Evolutionary conservation across 2,888 invertebrate genomes (phyloP).

Genomic region (Eupsilia transversa): DNA sequence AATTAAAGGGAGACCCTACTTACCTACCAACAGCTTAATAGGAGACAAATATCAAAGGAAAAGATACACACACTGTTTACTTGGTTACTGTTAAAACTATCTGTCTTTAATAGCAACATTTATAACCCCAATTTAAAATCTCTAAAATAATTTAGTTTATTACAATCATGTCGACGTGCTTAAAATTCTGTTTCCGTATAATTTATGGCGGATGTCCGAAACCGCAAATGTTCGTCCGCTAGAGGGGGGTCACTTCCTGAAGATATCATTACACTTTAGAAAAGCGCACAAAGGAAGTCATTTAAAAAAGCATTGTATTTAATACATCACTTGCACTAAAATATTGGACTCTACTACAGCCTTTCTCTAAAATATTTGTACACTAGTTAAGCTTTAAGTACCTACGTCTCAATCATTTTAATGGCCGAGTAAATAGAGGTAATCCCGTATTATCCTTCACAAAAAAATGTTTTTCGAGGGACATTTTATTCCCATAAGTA

Average conservation of each 20-base stretch:
- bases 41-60: constrained; percentile 44
- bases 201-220: constrained; percentile 1
- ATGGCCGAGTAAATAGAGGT: neutral
- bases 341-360: neutral
- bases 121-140: too few relatives aligned
- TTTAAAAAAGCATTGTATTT: neutral
- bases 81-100: constrained; percentile 12
- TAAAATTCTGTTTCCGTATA: neutral
- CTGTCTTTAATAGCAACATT: neutral
- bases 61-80: neutral
- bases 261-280: neutral
- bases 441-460: constrained; percentile 15
- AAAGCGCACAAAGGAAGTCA: neutral
- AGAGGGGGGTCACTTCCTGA: neutral
- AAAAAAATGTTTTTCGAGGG: neutral
- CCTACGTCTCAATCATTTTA: constrained; percentile 23
- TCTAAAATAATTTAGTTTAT: neutral
- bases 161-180: neutral
- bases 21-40: constrained; percentile 6
- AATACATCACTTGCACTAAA: neutral
- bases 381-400: neutral
- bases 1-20: neutral
- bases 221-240: neutral
- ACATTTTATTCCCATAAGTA: constrained; percentile 23
- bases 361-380: neutral